Evolutionary conservation across 2,113 vertebrate genomes (phyloP).

Genomic region (Piprites chloris): DNA sequence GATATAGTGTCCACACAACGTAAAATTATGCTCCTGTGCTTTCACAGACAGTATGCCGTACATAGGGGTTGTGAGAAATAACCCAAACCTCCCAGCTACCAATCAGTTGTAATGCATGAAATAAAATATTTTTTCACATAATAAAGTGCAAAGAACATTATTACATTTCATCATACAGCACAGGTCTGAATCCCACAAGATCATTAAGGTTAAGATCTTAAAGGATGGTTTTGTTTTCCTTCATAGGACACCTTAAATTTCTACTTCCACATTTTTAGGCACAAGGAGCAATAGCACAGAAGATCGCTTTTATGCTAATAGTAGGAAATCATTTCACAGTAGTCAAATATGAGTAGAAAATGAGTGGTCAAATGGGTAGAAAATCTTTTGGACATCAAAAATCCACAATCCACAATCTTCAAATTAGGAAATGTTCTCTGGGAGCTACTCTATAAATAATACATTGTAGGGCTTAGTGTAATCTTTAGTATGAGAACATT

Average conservation of each 20-base stretch:
- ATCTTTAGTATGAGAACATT: slow-evolving; percentile 56
- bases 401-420: neutral
- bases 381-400: slow-evolving; percentile 8
- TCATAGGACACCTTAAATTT: neutral
- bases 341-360: slow-evolving; percentile 15
- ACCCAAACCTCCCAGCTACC: neutral
- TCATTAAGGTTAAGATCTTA: neutral
- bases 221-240: neutral
- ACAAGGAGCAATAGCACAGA: neutral
- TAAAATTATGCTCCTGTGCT: neutral
- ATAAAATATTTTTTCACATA: neutral
- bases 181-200: neutral
- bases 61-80: neutral
- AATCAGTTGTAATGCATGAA: neutral
- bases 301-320: neutral
- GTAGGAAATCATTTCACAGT: neutral
- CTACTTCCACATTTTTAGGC: neutral
- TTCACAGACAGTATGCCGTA: neutral
- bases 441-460: slow-evolving; percentile 64
- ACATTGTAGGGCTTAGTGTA: slow-evolving; percentile 51
- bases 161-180: neutral
- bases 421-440: slow-evolving; percentile 47
- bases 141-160: neutral
- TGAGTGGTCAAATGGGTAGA: neutral
- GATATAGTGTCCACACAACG: neutral